These are phyloP conservation scores for Scolopax mira DNA, from an alignment of 2,113 vertebrate species.

Conservation along the genomic window DNA sequence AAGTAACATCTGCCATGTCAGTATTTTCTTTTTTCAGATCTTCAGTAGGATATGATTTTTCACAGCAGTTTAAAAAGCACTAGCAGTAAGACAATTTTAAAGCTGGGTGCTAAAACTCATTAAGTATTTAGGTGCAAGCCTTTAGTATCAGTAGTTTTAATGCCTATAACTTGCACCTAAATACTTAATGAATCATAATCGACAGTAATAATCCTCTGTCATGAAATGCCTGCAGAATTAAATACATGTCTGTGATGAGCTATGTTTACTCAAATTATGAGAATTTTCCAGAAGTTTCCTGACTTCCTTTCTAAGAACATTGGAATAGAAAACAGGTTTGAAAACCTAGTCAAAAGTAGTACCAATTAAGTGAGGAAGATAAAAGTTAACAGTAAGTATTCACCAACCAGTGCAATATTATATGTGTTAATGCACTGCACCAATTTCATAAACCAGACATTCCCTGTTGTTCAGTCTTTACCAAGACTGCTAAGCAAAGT, in stretches of 20 bases:
- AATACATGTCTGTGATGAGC: not conserved
- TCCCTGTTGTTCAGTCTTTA: not conserved
- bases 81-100: not conserved
- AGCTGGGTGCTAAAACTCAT: not conserved
- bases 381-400: not conserved
- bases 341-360: not conserved
- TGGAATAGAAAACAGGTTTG: not conserved
- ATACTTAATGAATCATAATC: not conserved
- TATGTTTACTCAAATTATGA: not conserved
- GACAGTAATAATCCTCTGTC: not conserved
- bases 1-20: not conserved
- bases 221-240: not conserved
- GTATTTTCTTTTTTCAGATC: not conserved
- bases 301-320: not conserved
- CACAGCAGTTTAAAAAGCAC: not conserved
- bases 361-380: not conserved
- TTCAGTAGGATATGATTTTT: not conserved
- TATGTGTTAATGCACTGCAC: not conserved
- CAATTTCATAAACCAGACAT: not conserved
- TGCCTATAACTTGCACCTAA: not conserved
- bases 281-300: not conserved
- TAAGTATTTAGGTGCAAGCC: not conserved
- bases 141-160: not conserved
- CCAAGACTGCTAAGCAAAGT: not conserved
- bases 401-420: not conserved